Percentiles rank a stretch among this genome's conserved stretches.
These are phyloP conservation scores for Canis aureus DNA, from an alignment of 2,113 vertebrate species.

Conservation along the genomic window DNA sequence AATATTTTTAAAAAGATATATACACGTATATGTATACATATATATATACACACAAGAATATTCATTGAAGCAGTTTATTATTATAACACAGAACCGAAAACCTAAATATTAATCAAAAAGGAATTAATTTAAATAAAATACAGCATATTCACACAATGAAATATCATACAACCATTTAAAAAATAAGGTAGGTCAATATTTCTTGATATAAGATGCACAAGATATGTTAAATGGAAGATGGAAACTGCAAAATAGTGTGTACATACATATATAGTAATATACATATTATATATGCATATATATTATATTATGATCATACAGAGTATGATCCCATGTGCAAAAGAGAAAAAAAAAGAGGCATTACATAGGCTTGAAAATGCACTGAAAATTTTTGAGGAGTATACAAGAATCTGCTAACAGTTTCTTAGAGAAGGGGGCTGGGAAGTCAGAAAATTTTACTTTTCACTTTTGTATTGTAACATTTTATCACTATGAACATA, in stretches of 20 bases:
- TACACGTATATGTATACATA: neutral
- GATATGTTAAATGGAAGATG: neutral
- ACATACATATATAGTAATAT: neutral
- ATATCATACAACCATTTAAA: neutral
- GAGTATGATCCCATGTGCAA: neutral
- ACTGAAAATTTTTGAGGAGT: neutral
- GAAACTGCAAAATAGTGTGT: neutral
- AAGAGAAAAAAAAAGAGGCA: neutral
- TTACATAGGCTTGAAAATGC: neutral
- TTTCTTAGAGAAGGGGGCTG: neutral
- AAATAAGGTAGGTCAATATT: slow-evolving; percentile 9
- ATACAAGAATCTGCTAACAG: neutral
- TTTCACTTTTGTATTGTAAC: neutral
- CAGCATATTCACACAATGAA: neutral
- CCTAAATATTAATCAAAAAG: slow-evolving; percentile 22
- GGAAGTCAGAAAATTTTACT: neutral
- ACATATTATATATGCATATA: neutral
- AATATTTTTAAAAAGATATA: neutral
- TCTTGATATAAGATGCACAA: slow-evolving; percentile 21
- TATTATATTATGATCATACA: too few relatives aligned
- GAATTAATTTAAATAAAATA: slow-evolving; percentile 32
- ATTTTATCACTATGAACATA: neutral
- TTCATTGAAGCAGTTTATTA: neutral
- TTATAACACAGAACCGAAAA: slow-evolving; percentile 16
- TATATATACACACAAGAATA: neutral